phyloP scores from a whole-genome alignment of 1,140 invertebrate genomes.

The Latrodectus geometricus region DNA sequence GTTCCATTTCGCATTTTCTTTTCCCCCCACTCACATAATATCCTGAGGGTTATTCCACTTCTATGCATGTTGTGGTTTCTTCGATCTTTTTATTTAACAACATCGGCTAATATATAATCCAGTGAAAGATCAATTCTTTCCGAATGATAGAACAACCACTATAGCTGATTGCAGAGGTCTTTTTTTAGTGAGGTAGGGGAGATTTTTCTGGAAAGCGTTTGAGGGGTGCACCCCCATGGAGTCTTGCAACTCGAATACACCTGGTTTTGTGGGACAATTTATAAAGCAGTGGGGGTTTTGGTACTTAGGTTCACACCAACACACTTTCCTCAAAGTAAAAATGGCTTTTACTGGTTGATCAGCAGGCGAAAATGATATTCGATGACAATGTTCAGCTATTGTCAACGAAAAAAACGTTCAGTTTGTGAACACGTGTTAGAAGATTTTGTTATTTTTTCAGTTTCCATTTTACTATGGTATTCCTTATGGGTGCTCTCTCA shows the following conservation, averaged over 20 bases:
- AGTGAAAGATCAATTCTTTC: conserved; percentile 56
- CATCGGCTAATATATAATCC: conserved; percentile 59
- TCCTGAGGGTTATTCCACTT: conserved; percentile 31
- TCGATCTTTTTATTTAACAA: conserved; percentile 59
- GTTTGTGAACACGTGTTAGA: not conserved
- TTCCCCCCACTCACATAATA: conserved; percentile 5
- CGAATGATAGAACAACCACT: conserved; percentile 49
- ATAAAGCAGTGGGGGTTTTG: conserved; percentile 47
- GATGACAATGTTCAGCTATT: not conserved
- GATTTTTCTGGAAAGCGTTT: not conserved
- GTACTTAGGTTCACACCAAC: conserved; percentile 42
- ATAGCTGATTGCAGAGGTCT: conserved; percentile 18
- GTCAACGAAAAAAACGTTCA: not conserved
- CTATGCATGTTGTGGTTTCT: conserved; percentile 56
- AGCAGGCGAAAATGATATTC: not conserved
- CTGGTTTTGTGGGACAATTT: conserved; percentile 55
- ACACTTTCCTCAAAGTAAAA: conserved; percentile 6
- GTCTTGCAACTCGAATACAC: conserved; percentile 33
- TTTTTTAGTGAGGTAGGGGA: conserved; percentile 16
- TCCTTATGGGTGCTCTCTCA: no score
- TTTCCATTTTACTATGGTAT: no score
- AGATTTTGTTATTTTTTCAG: no score
- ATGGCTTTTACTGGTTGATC: not conserved
- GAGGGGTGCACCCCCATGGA: conserved; percentile 9
- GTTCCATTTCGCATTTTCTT: not conserved